Percentiles rank a stretch among this genome's conserved stretches.
phyloP scores from a whole-genome alignment of 1,140 invertebrate genomes.

The Anoplophora glabripennis region DNA sequence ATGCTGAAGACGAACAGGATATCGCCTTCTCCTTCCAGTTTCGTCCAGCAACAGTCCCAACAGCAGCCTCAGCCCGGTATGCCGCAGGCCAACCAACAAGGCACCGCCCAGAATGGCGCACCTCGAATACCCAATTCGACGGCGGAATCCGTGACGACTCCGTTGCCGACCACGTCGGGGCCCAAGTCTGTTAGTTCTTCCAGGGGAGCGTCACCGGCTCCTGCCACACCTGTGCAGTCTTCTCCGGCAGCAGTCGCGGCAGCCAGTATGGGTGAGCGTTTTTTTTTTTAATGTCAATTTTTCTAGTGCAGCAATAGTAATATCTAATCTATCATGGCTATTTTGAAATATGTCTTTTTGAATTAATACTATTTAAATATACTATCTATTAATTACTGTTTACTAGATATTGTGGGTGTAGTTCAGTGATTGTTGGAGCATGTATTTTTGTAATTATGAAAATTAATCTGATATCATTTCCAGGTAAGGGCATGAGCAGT shows the following conservation, averaged over 20 bases:
- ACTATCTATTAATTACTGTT: too few relatives aligned
- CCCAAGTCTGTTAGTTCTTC: conserved; percentile 51
- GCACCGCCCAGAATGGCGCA: conserved; percentile 48
- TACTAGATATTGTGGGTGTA: too few relatives aligned
- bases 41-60: conserved; percentile 41
- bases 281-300: conserved; percentile 8
- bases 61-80: conserved; percentile 33
- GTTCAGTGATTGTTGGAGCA: too few relatives aligned
- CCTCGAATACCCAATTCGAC: conserved; percentile 47
- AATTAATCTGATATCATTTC: neutral
- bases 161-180: conserved; percentile 42
- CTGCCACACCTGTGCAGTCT: conserved; percentile 54
- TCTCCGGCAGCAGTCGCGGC: conserved; percentile 42
- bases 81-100: conserved; percentile 49
- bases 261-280: conserved; percentile 41
- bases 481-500: conserved; percentile 53
- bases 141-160: conserved; percentile 33
- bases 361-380: too few relatives aligned
- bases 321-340: too few relatives aligned
- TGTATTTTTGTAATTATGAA: neutral
- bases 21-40: conserved; percentile 48
- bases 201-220: conserved; percentile 55
- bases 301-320: too few relatives aligned
- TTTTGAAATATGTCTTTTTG: too few relatives aligned
- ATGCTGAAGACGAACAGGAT: conserved; percentile 53